Conservation (phyloP, 2,797 vertebrate species). For the Channallabes apus region DNA sequence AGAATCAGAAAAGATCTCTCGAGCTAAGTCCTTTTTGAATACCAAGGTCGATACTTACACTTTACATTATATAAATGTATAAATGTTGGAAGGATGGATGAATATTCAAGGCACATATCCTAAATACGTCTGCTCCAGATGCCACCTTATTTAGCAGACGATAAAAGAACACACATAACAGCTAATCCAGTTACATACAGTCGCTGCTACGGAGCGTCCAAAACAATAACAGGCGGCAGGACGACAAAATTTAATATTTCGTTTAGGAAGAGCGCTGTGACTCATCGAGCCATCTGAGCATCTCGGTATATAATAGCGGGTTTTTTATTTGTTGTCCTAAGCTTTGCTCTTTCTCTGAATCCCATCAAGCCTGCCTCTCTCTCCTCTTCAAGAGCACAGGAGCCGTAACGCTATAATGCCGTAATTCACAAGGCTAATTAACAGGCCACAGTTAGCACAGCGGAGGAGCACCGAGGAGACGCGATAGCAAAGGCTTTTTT, state of each 20-base stretch:
- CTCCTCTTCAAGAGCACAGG: background rate
- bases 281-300: slow-evolving; percentile 18
- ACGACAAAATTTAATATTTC: slow-evolving; percentile 10
- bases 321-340: slow-evolving; percentile 20
- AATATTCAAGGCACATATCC: background rate
- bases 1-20: background rate
- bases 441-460: slow-evolving; percentile 63
- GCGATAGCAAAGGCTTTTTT: slow-evolving; percentile 2
- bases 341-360: slow-evolving; percentile 20
- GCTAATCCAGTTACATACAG: slow-evolving; percentile 36
- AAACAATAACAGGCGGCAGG: slow-evolving; percentile 2
- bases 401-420: slow-evolving; percentile 35
- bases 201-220: background rate
- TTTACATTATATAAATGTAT: background rate
- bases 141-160: slow-evolving; percentile 26
- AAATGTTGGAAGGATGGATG: background rate
- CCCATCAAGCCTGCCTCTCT: background rate
- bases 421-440: slow-evolving; percentile 73
- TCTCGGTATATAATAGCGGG: slow-evolving; percentile 14
- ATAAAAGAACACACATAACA: slow-evolving; percentile 21
- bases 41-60: background rate
- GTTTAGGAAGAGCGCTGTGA: slow-evolving; percentile 14
- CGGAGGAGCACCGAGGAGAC: slow-evolving; percentile 33
- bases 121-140: slow-evolving; percentile 4
- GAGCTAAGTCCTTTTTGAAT: background rate